phyloP scores from a whole-genome alignment of 1,140 invertebrate genomes.

The Trichonephila clavipes region DNA sequence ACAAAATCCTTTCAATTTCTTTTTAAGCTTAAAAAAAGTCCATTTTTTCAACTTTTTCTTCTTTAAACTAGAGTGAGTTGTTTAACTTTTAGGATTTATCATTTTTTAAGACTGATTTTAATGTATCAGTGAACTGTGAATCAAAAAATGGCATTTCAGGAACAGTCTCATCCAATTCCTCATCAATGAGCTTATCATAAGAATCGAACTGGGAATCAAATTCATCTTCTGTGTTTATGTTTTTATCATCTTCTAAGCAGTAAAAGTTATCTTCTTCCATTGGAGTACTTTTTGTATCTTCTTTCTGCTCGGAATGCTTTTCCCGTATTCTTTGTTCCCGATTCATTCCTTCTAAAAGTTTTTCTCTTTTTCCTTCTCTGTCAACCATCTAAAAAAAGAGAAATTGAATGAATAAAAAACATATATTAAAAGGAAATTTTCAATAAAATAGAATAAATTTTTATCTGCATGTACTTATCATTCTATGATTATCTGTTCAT shows the following conservation, averaged over 20 bases:
- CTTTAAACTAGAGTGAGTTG: not conserved
- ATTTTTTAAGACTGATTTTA: constrained; percentile 2
- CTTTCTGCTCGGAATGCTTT: not conserved
- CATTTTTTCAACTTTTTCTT: not conserved
- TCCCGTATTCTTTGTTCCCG: constrained; percentile 44
- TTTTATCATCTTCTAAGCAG: constrained; percentile 22
- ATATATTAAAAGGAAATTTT: too few relatives aligned
- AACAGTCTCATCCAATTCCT: constrained; percentile 34
- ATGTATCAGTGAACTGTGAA: constrained; percentile 27
- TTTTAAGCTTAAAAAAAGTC: too few relatives aligned
- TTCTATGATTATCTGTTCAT: too few relatives aligned
- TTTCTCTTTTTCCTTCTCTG: constrained; percentile 58
- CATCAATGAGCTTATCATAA: not conserved
- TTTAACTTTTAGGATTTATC: not conserved
- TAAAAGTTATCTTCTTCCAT: not conserved
- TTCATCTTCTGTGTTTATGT: constrained; percentile 5
- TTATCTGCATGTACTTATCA: too few relatives aligned
- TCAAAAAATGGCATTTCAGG: constrained; percentile 49
- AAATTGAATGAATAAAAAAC: not conserved
- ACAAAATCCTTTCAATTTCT: too few relatives aligned
- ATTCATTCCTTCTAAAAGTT: constrained; percentile 55
- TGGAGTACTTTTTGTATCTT: not conserved
- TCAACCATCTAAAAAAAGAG: constrained; percentile 64
- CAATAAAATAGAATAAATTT: too few relatives aligned
- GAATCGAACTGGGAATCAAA: constrained; percentile 43